Base-by-base conservation (phyloP, 2,113 vertebrate genomes). In the Origma solitaria region DNA sequence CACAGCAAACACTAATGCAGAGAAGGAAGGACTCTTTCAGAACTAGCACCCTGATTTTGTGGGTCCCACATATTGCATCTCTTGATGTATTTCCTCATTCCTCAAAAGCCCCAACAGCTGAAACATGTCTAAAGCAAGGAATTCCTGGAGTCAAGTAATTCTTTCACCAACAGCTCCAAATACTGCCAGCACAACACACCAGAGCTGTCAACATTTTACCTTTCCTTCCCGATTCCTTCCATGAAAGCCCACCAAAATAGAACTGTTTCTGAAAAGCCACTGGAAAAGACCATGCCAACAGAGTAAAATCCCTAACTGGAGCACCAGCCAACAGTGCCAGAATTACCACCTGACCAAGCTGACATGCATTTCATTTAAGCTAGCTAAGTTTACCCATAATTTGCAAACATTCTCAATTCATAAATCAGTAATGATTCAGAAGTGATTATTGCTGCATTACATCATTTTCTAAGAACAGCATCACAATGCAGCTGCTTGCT, bases 401-500 rank as follows among this genome's bases (percentile, higher is more conserved):
- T 94, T 93, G 77, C 66, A 92, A 95, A 94, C 57, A 91, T 58
- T 92, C 80, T 93, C 72, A 89, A 86, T 84, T 93, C 82, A 88
- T 86, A 95, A 94, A 96, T 90, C 83, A 94, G 85, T 80, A 88
- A 92, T 3, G 11, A 86, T 90, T 89, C 90, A 94, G 76, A 93
- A 95, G 56, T 79, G n/a, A 86, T 94, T 92, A 86, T 75, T 92
- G 78, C 54, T 6, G 30, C 60, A 88, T 90, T 95, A 96, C 86
- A 88, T 86, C 30, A 89, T 54, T 76, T 90, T 95, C 79, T 83
- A 86, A 93, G 82, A 97, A 90, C 51, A 66, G 51, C 58, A 90
- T 92, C 93, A 86, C 83, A 91, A 88, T 58, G 83, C 91, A 96
- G 86, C 92, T 96, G 83, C 90, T 90, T 90, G 79, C 72, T 73